Conservation (phyloP, 2,797 vertebrate genomes). For the Melanogrammus aeglefinus region DNA sequence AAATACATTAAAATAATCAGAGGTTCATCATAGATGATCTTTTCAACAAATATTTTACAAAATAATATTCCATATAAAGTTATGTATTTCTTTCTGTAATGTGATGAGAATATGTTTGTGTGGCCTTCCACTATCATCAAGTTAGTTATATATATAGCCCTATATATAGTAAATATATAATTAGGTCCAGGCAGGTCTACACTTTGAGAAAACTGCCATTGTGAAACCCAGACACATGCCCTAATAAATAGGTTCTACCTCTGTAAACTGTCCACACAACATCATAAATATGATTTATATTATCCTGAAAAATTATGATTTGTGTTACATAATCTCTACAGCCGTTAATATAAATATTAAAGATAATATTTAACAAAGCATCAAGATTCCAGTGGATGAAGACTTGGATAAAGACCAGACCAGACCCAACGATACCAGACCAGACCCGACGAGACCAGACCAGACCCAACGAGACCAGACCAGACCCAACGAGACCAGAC, state of each 20-base stretch:
- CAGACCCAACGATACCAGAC: not conserved
- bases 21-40: not conserved
- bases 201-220: not conserved
- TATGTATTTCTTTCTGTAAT: not conserved
- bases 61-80: not conserved
- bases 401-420: not conserved
- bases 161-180: not conserved
- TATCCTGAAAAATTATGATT: not conserved
- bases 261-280: conserved; percentile 6
- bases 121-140: not conserved
- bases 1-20: not conserved
- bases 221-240: conserved; percentile 9
- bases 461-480: not conserved
- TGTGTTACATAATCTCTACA: not conserved
- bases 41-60: not conserved
- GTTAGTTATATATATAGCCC: not conserved
- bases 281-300: not conserved
- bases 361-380: not conserved
- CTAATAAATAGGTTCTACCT: conserved; percentile 19
- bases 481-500: not conserved
- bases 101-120: not conserved
- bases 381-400: not conserved
- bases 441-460: no score
- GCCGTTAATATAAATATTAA: not conserved
- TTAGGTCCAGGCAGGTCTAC: not conserved